Evolutionary conservation across 2,888 invertebrate genomes (phyloP), one percentile per base, ranked within the genome.

Genomic region (Drosophila trichaetosa): DNA sequence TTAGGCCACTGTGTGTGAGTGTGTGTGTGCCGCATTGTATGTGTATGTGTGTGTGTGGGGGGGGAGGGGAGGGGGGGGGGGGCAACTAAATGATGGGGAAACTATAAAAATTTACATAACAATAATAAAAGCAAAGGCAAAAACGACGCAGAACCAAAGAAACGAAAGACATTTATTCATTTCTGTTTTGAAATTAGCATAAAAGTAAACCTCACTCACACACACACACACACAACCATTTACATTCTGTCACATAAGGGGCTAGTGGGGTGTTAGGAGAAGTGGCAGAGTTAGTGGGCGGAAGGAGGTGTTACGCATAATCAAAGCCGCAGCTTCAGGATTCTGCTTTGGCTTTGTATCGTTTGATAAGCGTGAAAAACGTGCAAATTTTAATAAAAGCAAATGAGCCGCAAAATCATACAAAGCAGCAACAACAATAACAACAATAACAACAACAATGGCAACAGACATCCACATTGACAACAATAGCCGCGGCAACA

Each of bases 61-160:
- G 13, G 49, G 16, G 67, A 0, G 59, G 38, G 56, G 52, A 67
- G 63, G 66, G 16, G 67, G 0, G 59, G 38, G 56, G 52, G 70
- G 63, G 66, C 66, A 69, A 82, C 87, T 86, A 86, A 86, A 86
- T 86, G 86, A 86, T 86, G 86, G 89, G 89, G 89, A 86, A 86
- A 86, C 89, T 86, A 86, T 89, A 89, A 86, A 86, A 86, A 86
- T 86, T 86, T 86, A 82, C 86, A 86, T 86, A 86, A 86, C 89
- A 86, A 86, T 86, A 86, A 89, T 82, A 89, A 87, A 82, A 73
- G 82, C 80, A 77, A 75, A 80, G 53, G 66, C 79, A 76, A 73
- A 70, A 67, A 65, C 70, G 72, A 58, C 48, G 58, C 56, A 53
- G 59, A 66, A 53, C 69, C 63, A 59, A 73, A 68, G 64, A 76